Evolutionary conservation across 2,888 invertebrate genomes (phyloP).

Genomic region (Drosophila limbata): DNA sequence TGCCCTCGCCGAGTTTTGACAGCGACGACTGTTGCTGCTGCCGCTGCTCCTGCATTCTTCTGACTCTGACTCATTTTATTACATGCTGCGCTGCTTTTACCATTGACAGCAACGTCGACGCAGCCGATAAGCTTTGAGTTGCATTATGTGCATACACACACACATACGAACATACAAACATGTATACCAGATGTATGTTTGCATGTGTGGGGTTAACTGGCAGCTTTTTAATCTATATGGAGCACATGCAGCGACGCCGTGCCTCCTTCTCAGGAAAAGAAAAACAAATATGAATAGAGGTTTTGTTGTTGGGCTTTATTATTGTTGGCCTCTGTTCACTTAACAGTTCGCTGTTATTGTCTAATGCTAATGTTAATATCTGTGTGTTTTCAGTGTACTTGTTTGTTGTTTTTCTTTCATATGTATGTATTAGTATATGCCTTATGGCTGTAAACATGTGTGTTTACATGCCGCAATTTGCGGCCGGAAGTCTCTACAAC

Average conservation of each 20-base stretch:
- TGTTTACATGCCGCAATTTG: conserved; percentile 71
- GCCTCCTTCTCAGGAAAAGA: conserved; percentile 15
- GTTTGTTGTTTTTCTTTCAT: conserved; percentile 18
- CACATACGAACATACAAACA: neutral
- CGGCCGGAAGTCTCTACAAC: conserved; percentile 66
- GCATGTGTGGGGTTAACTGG: conserved; percentile 27
- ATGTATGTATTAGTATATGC: conserved; percentile 30
- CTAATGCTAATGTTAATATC: conserved; percentile 43
- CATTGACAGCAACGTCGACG: conserved; percentile 46
- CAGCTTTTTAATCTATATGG: conserved; percentile 68
- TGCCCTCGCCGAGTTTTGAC: conserved; percentile 57
- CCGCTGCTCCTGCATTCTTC: conserved; percentile 51
- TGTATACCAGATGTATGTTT: conserved; percentile 5
- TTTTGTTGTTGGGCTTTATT: conserved; percentile 27
- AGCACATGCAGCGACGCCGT: conserved; percentile 53
- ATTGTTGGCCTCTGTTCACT: conserved; percentile 32
- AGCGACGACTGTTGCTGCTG: conserved; percentile 23
- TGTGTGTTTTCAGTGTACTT: conserved; percentile 27
- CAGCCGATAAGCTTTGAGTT: conserved; percentile 65
- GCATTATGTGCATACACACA: conserved; percentile 29
- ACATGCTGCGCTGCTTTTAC: conserved; percentile 43
- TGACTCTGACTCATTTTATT: conserved; percentile 63
- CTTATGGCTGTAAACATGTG: conserved; percentile 66
- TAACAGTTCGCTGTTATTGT: conserved; percentile 57
- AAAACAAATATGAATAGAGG: conserved; percentile 23